These are phyloP conservation scores for Caenorhabditis brenneri DNA, from an alignment of 1,140 invertebrate genomes.

Conservation along the genomic window DNA sequence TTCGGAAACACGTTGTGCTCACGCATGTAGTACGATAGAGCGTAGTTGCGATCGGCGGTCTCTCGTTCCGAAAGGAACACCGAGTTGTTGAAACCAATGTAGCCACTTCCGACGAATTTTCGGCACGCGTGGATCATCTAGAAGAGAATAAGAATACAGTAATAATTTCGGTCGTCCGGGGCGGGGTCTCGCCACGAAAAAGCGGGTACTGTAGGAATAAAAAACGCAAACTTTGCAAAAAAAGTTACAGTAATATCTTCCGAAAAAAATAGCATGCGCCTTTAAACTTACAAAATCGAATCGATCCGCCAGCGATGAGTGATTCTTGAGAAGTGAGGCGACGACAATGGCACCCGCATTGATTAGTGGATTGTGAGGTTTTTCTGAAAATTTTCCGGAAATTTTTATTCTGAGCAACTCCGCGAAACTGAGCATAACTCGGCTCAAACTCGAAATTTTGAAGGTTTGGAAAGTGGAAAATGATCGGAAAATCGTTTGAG, in stretches of 20 bases:
- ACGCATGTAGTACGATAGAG: slow-evolving; percentile 93
- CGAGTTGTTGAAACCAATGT: slow-evolving; percentile 92
- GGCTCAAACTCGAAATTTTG: too few relatives aligned
- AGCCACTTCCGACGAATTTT: slow-evolving; percentile 74
- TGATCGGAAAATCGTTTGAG: too few relatives aligned
- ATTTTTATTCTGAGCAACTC: too few relatives aligned
- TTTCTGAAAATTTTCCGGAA: slow-evolving; percentile 81
- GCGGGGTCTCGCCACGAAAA: too few relatives aligned
- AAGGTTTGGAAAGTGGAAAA: too few relatives aligned
- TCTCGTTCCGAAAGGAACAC: slow-evolving; percentile 90
- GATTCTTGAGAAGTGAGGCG: slow-evolving; percentile 81
- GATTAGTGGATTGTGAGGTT: slow-evolving; percentile 97
- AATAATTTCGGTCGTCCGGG: too few relatives aligned
- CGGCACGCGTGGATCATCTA: slow-evolving; percentile 28
- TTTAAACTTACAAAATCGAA: slow-evolving; percentile 58
- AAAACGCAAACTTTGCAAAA: too few relatives aligned
- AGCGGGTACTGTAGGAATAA: too few relatives aligned
- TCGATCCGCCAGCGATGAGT: slow-evolving; percentile 50
- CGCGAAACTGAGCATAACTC: too few relatives aligned
- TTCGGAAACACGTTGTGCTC: slow-evolving; percentile 79
- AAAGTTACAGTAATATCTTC: too few relatives aligned
- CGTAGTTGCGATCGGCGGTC: slow-evolving; percentile 87
- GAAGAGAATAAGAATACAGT: not conserved
- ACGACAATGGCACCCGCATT: slow-evolving; percentile 92
- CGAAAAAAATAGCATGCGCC: too few relatives aligned